Evolutionary conservation across 1,140 invertebrate species (phyloP), one percentile per base, ranked within the genome.

Genomic region (Tribolium madens): DNA sequence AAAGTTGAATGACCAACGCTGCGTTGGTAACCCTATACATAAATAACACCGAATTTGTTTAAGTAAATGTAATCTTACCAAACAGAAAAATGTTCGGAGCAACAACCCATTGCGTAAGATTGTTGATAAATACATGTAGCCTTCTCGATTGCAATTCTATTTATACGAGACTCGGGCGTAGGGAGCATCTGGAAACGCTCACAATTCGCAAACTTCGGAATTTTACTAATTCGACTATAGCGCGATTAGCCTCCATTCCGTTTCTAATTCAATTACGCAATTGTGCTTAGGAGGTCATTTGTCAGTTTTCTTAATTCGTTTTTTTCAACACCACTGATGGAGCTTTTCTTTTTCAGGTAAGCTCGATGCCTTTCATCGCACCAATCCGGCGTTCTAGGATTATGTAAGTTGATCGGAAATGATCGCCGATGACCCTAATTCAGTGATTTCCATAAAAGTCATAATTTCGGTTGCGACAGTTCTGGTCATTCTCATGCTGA

Each of bases 41-140:
- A 72, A 72, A 72, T 72, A 72, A 72, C 57, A 72, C 70, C 70
- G 70, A 72, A 72, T 72, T 72, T 72, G 70, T 72, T 72, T 72
- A 72, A 72, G 50, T 72, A 52, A 72, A 72, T 72, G 50, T 72
- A 72, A 72, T 72, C 70, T 72, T 72, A 33, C 47, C 47, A 72
- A 72, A 72, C 70, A 72, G 70, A 72, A 72, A 72, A 72, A 50
- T 72, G 47, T 50, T 52, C 36, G 50, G 70, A 72, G 47, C 70
- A 72, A 72, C 70, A 72, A 72, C 70, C 70, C 70, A 53, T 72
- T 72, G 50, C 46, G 70, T 72, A 72, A 72, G 57, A 64, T 64
- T 64, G 57, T 64, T 64, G 57, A 64, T 64, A 64, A 64, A 64
- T 64, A 64, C 57, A 57, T 57, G 57, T 64, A 64, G 57, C 21